A percentile compares a stretch with the other conserved stretches of the same genome.
Conservation (phyloP, 2,797 vertebrate species). For the Sebastes kiyomatsui region DNA sequence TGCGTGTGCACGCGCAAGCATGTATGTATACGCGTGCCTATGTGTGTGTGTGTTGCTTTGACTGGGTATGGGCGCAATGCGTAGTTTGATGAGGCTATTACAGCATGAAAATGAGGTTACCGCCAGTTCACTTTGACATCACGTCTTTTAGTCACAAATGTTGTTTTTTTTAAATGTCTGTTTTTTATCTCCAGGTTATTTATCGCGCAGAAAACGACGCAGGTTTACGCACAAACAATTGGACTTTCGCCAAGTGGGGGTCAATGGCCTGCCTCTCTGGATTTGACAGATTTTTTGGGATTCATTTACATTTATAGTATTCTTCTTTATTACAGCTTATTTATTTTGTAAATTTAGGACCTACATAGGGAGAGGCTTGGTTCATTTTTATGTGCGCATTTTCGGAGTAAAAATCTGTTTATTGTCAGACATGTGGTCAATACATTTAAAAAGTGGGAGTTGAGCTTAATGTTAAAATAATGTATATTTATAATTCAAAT, state of each 20-base stretch:
- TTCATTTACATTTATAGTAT: not conserved
- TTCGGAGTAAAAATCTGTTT: not conserved
- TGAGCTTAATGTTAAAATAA: not conserved
- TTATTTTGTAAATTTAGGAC: not conserved
- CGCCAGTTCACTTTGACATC: not conserved
- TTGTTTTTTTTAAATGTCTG: not conserved
- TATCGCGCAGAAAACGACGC: not conserved
- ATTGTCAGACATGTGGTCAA: not conserved
- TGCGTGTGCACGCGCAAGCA: not conserved
- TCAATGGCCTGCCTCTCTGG: slow-evolving; percentile 25
- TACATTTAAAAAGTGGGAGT: not conserved
- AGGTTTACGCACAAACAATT: slow-evolving; percentile 21
- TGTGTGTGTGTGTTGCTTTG: slow-evolving; percentile 22
- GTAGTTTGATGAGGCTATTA: slow-evolving; percentile 54
- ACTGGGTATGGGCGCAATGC: slow-evolving; percentile 68
- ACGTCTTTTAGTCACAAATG: not conserved
- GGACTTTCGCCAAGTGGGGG: slow-evolving; percentile 30
- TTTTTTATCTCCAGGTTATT: not conserved
- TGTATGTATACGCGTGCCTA: not conserved
- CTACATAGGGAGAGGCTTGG: not conserved
- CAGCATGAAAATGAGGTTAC: not conserved
- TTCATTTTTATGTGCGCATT: not conserved
- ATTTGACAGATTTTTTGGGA: not conserved
- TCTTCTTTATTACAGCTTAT: not conserved
- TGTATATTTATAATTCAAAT: not conserved